These are phyloP conservation scores for Taurulus bubalis DNA, from an alignment of 2,113 vertebrate genomes.

Conservation along the genomic window DNA sequence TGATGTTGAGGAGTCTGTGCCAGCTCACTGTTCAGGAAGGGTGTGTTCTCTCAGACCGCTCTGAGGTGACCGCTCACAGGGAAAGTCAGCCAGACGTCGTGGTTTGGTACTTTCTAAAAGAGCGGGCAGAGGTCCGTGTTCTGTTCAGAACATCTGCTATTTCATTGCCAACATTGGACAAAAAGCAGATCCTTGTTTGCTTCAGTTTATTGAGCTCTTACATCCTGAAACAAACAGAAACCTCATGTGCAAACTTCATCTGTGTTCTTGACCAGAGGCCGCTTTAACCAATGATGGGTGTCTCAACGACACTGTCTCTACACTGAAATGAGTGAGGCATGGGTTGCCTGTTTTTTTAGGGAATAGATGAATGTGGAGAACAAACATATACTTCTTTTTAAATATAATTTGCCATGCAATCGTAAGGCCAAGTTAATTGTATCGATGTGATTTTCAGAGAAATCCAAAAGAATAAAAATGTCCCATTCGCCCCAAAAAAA, in stretches of 20 bases:
- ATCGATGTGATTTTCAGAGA: neutral
- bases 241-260: slow-evolving; percentile 2
- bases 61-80: slow-evolving; percentile 64
- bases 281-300: neutral
- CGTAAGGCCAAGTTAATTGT: neutral
- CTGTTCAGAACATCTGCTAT: slow-evolving; percentile 46
- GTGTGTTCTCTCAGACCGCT: slow-evolving; percentile 60
- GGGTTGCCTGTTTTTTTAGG: neutral
- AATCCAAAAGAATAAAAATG: neutral
- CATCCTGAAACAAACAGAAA: neutral
- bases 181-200: neutral
- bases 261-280: neutral
- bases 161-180: slow-evolving; percentile 17
- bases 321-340: no score
- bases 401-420: neutral
- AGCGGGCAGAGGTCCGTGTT: slow-evolving; percentile 49
- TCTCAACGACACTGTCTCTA: neutral
- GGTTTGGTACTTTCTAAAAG: slow-evolving; percentile 58
- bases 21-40: slow-evolving; percentile 72
- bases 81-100: slow-evolving; percentile 58
- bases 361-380: neutral
- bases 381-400: neutral
- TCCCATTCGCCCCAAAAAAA: neutral
- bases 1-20: slow-evolving; percentile 43
- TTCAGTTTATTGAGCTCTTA: neutral